These are phyloP conservation scores for Dicyrtomina minuta DNA, from an alignment of 2,888 invertebrate genomes.

Conservation along the genomic window DNA sequence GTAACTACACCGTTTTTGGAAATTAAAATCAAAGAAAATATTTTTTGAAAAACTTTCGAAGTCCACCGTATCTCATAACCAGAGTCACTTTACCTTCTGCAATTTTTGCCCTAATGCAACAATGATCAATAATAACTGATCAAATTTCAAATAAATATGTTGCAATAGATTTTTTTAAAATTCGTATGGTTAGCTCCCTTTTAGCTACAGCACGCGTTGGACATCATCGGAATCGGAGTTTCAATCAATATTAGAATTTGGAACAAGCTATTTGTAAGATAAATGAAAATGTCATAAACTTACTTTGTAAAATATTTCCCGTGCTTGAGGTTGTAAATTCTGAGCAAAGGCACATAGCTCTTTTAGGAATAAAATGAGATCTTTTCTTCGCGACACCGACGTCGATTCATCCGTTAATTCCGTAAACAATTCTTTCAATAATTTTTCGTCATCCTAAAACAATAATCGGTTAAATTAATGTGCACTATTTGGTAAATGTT, in stretches of 20 bases:
- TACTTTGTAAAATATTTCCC: constrained; percentile 93
- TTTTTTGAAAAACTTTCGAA: constrained; percentile 37
- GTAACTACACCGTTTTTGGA: neutral
- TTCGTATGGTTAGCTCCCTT: constrained; percentile 38
- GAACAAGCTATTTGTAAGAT: neutral
- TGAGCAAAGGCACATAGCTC: constrained; percentile 99
- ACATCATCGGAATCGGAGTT: constrained; percentile 42
- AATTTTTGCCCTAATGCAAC: constrained; percentile 18
- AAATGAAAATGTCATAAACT: no score
- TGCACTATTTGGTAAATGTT: neutral
- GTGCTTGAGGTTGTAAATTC: constrained; percentile 93
- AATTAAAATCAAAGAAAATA: neutral
- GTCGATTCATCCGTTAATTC: constrained; percentile 88
- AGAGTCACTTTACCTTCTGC: constrained; percentile 38
- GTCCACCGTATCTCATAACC: constrained; percentile 54
- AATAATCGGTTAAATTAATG: constrained; percentile 1
- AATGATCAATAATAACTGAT: constrained; percentile 7
- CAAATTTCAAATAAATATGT: constrained; percentile 17
- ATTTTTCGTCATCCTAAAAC: constrained; percentile 90
- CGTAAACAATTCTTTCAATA: constrained; percentile 90
- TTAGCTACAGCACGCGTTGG: constrained; percentile 41
- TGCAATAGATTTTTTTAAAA: no score
- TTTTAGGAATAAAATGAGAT: constrained; percentile 94
- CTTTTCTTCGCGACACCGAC: constrained; percentile 79
- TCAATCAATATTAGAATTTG: neutral